Evolutionary conservation across 2,113 vertebrate genomes (phyloP), one percentile per base, ranked within the genome.

Genomic region (Cariama cristata): DNA sequence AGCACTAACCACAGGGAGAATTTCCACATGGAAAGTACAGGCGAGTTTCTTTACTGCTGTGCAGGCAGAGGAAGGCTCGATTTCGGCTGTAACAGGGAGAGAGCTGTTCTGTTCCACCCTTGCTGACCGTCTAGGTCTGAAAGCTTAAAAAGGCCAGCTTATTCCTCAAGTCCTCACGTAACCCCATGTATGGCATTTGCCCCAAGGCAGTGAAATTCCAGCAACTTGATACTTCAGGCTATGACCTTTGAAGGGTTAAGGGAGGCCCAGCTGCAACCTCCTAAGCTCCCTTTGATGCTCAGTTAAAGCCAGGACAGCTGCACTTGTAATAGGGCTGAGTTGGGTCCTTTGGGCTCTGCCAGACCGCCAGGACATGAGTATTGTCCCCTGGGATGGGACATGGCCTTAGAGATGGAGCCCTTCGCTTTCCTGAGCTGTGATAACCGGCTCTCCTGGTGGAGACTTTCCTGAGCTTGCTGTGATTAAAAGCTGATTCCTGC

Each of bases 11-110:
- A 95, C 97, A 97, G 52, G 72, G 79, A 95, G 94, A 93, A 32
- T 95, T 97, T 96, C 96, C 96, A 91, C 80, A 72, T 15, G 79
- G 95, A 96, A 96, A 94, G 66, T 89, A 92, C 86, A 96, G 93
- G 64, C 4, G 0, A 69, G 75, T 91, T 91, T 66, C 88, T 90
- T 95, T 63, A 12, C 74, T 90, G 35, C 80, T 47, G 27, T 49
- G 58, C 76, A 69, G 74, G 77, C 69, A 76, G 9, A 38, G 80
- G 81, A 45, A 50, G 81, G 80, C 74, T 97, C 6, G 0, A 35
- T 79, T 96, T 96, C 13, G 0, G 58, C 89, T 71, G 22, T 42
- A 95, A 96, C 95, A 97, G 96, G 95, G 90, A 38, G 62, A 90
- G 62, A 58, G 96, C 96, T 97, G 96, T 97, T 97, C 92, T 93